These are phyloP conservation scores for Chamaetylas fuelleborni DNA, from an alignment of 2,113 vertebrate genomes.

Conservation along the genomic window DNA sequence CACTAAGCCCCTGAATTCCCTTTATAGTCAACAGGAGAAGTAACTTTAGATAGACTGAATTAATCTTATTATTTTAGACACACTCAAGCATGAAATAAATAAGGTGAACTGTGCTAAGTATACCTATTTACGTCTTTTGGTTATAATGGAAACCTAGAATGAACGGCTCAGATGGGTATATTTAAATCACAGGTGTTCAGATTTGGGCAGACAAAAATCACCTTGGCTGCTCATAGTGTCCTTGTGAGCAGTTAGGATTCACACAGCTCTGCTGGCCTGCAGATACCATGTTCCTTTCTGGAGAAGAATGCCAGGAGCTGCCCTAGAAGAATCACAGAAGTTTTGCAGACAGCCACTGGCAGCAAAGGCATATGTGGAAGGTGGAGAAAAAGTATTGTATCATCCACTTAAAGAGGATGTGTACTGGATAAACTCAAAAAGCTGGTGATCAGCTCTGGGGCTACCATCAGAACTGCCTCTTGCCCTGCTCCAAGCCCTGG, in stretches of 20 bases:
- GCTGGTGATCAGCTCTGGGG: not conserved
- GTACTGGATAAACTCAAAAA: not conserved
- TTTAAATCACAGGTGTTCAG: not conserved
- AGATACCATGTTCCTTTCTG: not conserved
- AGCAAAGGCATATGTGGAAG: not conserved
- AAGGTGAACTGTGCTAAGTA: not conserved
- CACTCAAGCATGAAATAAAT: not conserved
- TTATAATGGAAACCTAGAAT: not conserved
- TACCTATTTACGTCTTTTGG: not conserved
- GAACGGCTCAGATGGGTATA: not conserved
- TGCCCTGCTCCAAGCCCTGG: accelerated
- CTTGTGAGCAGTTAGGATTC: not conserved
- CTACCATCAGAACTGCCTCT: not conserved
- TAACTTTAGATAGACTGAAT: not conserved
- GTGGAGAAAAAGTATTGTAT: not conserved
- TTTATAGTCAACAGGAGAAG: not conserved
- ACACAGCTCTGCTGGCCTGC: not conserved
- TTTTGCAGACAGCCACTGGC: not conserved
- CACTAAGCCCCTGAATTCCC: not conserved
- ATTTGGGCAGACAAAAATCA: not conserved
- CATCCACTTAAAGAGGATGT: accelerated
- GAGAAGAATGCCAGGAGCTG: not conserved
- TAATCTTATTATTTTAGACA: not conserved
- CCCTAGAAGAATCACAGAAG: not conserved
- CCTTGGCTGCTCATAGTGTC: not conserved